A percentile compares a stretch with the other conserved stretches of the same genome.
Evolutionary conservation across 2,113 vertebrate species (phyloP).

Genomic region (Channa argus): DNA sequence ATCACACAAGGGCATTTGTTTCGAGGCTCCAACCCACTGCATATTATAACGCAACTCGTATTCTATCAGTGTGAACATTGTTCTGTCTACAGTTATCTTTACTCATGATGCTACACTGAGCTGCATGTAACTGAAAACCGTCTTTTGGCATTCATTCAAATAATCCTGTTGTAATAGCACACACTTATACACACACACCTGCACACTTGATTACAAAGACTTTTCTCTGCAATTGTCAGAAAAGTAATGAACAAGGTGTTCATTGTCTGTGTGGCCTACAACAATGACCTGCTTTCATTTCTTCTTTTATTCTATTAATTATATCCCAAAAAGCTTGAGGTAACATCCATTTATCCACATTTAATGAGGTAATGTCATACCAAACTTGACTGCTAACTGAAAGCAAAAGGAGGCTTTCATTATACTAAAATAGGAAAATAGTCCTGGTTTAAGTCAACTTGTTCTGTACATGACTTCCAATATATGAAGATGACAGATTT

Average conservation of each 20-base stretch:
- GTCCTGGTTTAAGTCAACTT: not conserved
- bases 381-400: not conserved
- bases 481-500: conserved; percentile 18
- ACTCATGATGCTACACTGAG: conserved; percentile 38
- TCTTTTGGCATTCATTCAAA: conserved; percentile 52
- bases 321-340: conserved; percentile 26
- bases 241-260: conserved; percentile 50
- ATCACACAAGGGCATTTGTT: conserved; percentile 80
- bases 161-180: conserved; percentile 40
- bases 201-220: not conserved
- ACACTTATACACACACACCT: too few species aligned
- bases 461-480: conserved; percentile 3
- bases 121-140: conserved; percentile 27
- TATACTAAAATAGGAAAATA: not conserved
- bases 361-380: not conserved
- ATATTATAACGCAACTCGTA: conserved; percentile 59
- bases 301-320: conserved; percentile 48
- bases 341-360: not conserved
- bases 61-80: conserved; percentile 34
- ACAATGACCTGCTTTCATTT: conserved; percentile 33
- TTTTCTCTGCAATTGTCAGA: conserved; percentile 24
- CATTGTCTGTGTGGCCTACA: conserved; percentile 27
- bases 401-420: conserved; percentile 15
- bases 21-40: conserved; percentile 59
- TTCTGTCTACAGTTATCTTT: conserved; percentile 62